phyloP scores from a whole-genome alignment of 2,797 vertebrate species.

The Zenarchopterus dispar region DNA sequence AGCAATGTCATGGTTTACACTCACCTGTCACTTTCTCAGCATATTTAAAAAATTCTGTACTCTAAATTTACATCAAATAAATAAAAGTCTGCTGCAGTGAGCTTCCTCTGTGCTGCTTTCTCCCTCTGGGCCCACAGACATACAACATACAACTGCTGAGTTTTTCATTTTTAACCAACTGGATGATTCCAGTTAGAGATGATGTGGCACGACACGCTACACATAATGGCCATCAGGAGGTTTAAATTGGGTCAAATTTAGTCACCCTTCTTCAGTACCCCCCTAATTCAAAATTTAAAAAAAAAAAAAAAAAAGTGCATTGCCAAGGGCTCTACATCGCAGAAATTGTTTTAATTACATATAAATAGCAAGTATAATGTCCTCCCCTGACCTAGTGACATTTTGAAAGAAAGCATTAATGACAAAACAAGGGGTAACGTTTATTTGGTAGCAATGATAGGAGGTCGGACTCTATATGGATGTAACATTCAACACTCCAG shows the following conservation, averaged over 20 bases:
- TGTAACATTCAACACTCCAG: conserved; percentile 44
- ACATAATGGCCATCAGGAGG: conserved; percentile 37
- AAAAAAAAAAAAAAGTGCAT: conserved; percentile 2
- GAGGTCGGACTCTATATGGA: conserved; percentile 45
- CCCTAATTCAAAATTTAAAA: neutral
- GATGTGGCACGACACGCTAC: conserved; percentile 36
- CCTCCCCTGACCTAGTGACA: conserved; percentile 20
- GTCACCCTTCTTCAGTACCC: conserved; percentile 14
- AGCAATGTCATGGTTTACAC: conserved; percentile 26
- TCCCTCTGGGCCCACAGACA: neutral
- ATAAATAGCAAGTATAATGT: neutral
- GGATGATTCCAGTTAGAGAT: conserved; percentile 40
- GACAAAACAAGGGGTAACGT: conserved; percentile 20
- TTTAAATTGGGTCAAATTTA: conserved; percentile 38
- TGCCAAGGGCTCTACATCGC: neutral
- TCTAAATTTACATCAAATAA: conserved; percentile 71
- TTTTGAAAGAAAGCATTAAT: conserved; percentile 34
- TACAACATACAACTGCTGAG: conserved; percentile 40
- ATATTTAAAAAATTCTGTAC: conserved; percentile 22
- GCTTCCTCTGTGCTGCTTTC: conserved; percentile 30
- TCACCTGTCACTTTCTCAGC: conserved; percentile 24
- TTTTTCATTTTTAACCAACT: conserved; percentile 60
- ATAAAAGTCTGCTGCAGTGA: conserved; percentile 57
- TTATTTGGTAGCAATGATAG: conserved; percentile 45
- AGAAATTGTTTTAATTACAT: conserved; percentile 19